Evolutionary conservation across 2,888 invertebrate species (phyloP).

Genomic region (Chymomyza amoena): DNA sequence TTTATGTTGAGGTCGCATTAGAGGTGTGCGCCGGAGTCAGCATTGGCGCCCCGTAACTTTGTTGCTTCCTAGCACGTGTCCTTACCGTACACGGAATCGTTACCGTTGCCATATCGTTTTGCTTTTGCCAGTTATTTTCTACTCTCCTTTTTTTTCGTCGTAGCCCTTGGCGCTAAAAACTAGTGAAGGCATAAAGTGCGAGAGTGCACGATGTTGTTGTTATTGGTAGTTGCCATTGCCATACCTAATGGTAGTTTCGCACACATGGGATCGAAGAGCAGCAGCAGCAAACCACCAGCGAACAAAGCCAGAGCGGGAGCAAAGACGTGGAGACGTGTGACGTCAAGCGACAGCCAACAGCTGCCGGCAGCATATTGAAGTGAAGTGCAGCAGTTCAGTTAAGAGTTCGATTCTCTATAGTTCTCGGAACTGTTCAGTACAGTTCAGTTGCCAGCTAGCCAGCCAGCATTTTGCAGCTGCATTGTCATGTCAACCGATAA

Average conservation of each 20-base stretch:
- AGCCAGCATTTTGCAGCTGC: conserved; percentile 72
- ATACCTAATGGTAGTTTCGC: conserved; percentile 66
- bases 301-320: conserved; percentile 9
- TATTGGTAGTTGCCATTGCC: conserved; percentile 21
- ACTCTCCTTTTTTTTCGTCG: not conserved
- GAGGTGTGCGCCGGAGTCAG: conserved; percentile 45
- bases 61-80: conserved; percentile 30
- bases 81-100: not conserved
- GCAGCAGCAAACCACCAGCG: conserved; percentile 7
- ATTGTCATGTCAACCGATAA: conserved; percentile 74
- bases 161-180: conserved; percentile 12
- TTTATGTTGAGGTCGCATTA: conserved; percentile 74
- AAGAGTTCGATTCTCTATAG: not conserved
- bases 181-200: conserved; percentile 47
- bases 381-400: conserved; percentile 60
- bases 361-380: conserved; percentile 64
- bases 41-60: conserved; percentile 32
- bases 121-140: not conserved
- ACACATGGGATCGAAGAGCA: conserved; percentile 68
- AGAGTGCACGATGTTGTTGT: conserved; percentile 34
- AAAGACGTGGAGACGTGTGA: conserved; percentile 7
- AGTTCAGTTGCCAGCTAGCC: conserved; percentile 12
- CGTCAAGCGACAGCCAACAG: conserved; percentile 13
- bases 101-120: not conserved
- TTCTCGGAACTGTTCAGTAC: not conserved